Evolutionary conservation across 2,113 vertebrate genomes (phyloP).

Genomic region (Callospermophilus lateralis): DNA sequence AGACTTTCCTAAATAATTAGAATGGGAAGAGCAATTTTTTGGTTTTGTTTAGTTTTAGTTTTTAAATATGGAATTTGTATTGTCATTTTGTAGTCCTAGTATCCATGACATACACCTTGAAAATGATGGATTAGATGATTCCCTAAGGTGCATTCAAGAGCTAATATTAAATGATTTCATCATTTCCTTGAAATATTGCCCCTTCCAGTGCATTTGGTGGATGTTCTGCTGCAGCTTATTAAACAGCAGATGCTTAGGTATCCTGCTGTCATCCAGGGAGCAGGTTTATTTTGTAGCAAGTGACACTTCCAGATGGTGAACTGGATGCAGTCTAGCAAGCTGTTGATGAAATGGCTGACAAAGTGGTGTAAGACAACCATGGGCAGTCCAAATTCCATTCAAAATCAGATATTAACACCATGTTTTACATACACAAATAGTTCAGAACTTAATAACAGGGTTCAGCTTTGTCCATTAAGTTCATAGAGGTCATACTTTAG

Average conservation of each 20-base stretch:
- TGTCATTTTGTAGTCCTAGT: neutral
- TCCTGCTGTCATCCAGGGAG: slow-evolving; percentile 80
- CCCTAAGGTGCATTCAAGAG: slow-evolving; percentile 73
- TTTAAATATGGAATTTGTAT: neutral
- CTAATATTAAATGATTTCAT: slow-evolving; percentile 80
- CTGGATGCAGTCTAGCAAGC: slow-evolving; percentile 76
- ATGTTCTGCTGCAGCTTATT: slow-evolving; percentile 78
- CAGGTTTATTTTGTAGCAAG: slow-evolving; percentile 81
- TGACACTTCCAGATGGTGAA: slow-evolving; percentile 84
- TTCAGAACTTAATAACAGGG: slow-evolving; percentile 32
- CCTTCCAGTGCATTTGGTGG: slow-evolving; percentile 60
- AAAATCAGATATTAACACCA: slow-evolving; percentile 61
- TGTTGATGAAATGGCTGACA: slow-evolving; percentile 74
- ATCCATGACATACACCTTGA: slow-evolving; percentile 47
- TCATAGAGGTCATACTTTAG: slow-evolving; percentile 24
- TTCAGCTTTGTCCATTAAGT: neutral
- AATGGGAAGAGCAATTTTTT: neutral
- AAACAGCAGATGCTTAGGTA: slow-evolving; percentile 80
- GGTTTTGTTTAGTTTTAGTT: neutral
- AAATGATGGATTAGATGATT: slow-evolving; percentile 70
- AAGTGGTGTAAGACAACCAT: slow-evolving; percentile 55
- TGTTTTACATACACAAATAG: slow-evolving; percentile 48
- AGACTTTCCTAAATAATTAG: slow-evolving; percentile 17
- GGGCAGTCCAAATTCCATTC: slow-evolving; percentile 46
- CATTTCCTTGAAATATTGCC: slow-evolving; percentile 79